Base-by-base conservation (phyloP, 2,888 invertebrate species). In the Thecophora atra region DNA sequence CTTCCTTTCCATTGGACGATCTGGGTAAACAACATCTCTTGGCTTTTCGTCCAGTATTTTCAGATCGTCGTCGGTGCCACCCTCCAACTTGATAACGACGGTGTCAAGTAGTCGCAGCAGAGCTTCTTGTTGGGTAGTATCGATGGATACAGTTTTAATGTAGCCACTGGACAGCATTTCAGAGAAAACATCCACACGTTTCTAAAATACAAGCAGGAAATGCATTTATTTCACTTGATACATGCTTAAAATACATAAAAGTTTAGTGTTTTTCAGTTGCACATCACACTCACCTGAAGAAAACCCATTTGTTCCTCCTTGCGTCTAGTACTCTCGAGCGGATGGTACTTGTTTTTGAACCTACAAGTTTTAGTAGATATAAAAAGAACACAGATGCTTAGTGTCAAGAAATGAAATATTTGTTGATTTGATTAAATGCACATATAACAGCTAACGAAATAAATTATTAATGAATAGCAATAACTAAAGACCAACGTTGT, bases 281-380 rank as follows among this genome's bases (percentile, higher is more conserved):
- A 47, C 47, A 37, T 17, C 2, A 15, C 11, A 72, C 77, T 80
- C 88, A 95, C 96, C 91, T 93, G 93, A 56, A 97, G 88, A 72
- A 94, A 93, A 72, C 89, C 87, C 71, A 92, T 88, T 81, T 96
- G 95, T 82, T 98, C 97, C 21, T 95, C 94, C 86, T 94, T 95
- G 72, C 96, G 89, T 86, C 94, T 96, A 44, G 94, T 90, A 69
- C 95, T 95, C 83, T 99, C 98, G 86, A 97, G 97, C 3, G 99
- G 99, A 87, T 99, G 99, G 84, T 99, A 99, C 89, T 99, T 99
- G 80, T 95, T 92, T 88, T 98, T 97, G 90, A 99, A 99, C 99
- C 99, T 99, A 44, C 28, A n/a, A n/a, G 69, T 17, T n/a, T 37
- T 58, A 17, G 60, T 15, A 8, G 30, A 70, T 52, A 64, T 42